phyloP scores from a whole-genome alignment of 2,113 vertebrate genomes.

The Tupaia tana region DNA sequence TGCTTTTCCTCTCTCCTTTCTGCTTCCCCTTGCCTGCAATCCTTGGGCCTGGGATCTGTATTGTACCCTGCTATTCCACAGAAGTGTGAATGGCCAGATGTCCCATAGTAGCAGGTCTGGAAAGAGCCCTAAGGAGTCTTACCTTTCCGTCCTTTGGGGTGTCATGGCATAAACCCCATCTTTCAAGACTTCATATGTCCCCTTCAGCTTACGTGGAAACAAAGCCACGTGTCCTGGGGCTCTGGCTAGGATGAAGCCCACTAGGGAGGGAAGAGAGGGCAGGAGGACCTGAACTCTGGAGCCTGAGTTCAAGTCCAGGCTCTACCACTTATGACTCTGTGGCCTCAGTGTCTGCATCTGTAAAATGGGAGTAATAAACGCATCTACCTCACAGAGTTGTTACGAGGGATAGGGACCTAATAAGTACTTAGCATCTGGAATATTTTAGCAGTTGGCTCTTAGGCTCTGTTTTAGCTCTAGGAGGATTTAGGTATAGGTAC shows the following conservation, averaged over 20 bases:
- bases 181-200: not conserved
- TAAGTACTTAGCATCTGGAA: not conserved
- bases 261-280: not conserved
- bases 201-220: not conserved
- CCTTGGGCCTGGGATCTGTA: constrained; percentile 4
- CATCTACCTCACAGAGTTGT: not conserved
- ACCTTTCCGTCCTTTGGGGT: not conserved
- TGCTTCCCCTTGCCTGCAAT: not conserved
- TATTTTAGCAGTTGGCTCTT: not conserved
- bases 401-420: not conserved
- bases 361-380: not conserved
- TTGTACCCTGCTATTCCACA: not conserved
- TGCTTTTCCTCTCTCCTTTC: not conserved
- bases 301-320: not conserved
- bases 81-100: not conserved
- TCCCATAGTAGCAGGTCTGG: not conserved
- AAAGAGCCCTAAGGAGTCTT: not conserved
- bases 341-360: not conserved
- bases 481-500: not conserved
- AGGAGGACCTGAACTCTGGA: not conserved
- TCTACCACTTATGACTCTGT: not conserved
- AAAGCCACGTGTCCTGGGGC: not conserved
- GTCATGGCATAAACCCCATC: not conserved
- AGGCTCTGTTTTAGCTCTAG: not conserved
- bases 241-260: not conserved